Conservation (phyloP, 2,888 invertebrate species). For the Agrenia bidenticulata region DNA sequence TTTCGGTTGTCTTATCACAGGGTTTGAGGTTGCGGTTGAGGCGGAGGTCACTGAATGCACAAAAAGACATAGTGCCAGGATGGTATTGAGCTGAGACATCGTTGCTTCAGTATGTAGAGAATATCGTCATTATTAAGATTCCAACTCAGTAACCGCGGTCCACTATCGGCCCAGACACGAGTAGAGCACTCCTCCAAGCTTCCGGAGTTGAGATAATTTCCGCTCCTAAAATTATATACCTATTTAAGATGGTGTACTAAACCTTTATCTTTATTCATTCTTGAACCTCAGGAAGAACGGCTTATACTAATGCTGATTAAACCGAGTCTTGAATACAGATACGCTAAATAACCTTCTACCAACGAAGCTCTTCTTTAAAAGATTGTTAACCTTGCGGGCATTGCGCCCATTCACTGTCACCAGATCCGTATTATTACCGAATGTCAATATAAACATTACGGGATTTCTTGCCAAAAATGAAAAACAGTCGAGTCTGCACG, state of each 20-base stretch:
- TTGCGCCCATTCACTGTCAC: background rate
- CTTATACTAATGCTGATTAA: background rate
- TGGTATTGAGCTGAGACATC: background rate
- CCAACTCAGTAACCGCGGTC: too few species aligned
- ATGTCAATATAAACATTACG: too few species aligned
- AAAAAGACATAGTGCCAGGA: background rate
- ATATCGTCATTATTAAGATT: background rate
- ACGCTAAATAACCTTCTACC: background rate
- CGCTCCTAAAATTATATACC: too few species aligned
- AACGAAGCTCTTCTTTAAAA: background rate
- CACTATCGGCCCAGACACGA: too few species aligned
- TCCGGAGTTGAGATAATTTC: too few species aligned
- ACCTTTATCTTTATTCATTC: too few species aligned
- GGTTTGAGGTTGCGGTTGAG: constrained; percentile 13
- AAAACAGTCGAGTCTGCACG: too few species aligned
- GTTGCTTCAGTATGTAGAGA: background rate
- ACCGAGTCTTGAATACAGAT: too few species aligned
- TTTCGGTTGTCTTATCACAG: constrained; percentile 40
- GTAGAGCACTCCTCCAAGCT: too few species aligned
- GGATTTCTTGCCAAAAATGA: too few species aligned
- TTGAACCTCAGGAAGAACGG: background rate
- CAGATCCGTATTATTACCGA: too few species aligned
- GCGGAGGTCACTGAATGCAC: background rate
- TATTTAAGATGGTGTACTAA: too few species aligned
- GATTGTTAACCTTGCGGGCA: constrained; percentile 9